These are phyloP conservation scores for Aselliscus stoliczkanus DNA, from an alignment of 2,797 vertebrate species.

Conservation along the genomic window DNA sequence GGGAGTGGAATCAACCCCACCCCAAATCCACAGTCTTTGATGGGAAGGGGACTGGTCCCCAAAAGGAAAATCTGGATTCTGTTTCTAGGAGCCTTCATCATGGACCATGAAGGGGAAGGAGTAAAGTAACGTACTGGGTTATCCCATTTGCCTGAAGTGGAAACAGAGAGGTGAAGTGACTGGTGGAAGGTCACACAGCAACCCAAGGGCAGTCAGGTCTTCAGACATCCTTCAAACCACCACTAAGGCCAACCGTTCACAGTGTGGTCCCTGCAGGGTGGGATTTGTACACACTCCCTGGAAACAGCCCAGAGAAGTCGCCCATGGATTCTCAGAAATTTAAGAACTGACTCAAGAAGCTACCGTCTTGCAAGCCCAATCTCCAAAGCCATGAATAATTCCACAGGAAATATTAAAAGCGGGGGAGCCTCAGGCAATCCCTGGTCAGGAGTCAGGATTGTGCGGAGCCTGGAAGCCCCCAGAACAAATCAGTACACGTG, in stretches of 20 bases:
- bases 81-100: background rate
- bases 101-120: background rate
- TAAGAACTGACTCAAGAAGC: background rate
- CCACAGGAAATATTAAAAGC: background rate
- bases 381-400: background rate
- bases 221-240: background rate
- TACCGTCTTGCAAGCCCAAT: background rate
- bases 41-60: background rate
- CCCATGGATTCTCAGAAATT: background rate
- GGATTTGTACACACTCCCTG: background rate
- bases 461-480: background rate
- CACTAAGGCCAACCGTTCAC: background rate
- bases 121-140: background rate
- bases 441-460: background rate
- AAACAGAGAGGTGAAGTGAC: background rate
- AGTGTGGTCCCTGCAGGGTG: background rate
- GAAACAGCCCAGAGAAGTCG: background rate
- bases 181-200: background rate
- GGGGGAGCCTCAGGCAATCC: background rate
- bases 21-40: background rate
- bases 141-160: background rate
- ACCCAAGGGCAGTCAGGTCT: background rate
- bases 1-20: background rate
- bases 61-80: background rate
- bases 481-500: background rate